These are phyloP conservation scores for Cacatua alba DNA, from an alignment of 2,113 vertebrate species.

Conservation along the genomic window DNA sequence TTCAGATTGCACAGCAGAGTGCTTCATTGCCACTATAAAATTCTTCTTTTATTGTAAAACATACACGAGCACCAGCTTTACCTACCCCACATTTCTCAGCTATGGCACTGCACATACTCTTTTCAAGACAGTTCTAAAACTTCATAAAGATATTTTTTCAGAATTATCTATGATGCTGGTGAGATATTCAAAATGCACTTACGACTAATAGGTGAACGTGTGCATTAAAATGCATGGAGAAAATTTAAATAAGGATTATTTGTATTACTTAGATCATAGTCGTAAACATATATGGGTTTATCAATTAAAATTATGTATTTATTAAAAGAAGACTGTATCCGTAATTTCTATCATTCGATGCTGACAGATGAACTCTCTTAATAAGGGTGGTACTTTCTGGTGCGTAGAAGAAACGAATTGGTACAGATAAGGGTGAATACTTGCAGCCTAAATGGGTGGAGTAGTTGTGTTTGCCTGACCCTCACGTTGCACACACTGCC, in stretches of 20 bases:
- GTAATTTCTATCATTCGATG: background rate
- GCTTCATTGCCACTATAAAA: background rate
- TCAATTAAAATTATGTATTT: background rate
- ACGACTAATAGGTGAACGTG: fast-evolving
- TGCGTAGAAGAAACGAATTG: background rate
- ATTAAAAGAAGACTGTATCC: background rate
- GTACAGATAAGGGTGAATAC: background rate
- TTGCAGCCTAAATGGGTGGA: background rate
- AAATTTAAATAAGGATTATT: background rate
- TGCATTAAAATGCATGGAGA: background rate
- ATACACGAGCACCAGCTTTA: background rate
- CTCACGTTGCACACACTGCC: background rate
- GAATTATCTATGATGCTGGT: background rate
- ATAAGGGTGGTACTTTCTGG: background rate
- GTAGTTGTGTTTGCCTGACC: too few relatives aligned
- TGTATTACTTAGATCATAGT: background rate
- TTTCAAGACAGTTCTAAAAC: background rate
- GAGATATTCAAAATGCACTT: background rate
- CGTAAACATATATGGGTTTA: fast-evolving
- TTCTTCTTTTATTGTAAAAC: background rate
- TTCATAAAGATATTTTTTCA: background rate
- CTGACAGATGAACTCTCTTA: background rate
- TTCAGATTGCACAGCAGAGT: fast-evolving
- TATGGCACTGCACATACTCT: background rate
- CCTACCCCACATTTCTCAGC: background rate